Evolutionary conservation across 2,797 vertebrate genomes (phyloP).

Genomic region (Loris lydekkerianus): DNA sequence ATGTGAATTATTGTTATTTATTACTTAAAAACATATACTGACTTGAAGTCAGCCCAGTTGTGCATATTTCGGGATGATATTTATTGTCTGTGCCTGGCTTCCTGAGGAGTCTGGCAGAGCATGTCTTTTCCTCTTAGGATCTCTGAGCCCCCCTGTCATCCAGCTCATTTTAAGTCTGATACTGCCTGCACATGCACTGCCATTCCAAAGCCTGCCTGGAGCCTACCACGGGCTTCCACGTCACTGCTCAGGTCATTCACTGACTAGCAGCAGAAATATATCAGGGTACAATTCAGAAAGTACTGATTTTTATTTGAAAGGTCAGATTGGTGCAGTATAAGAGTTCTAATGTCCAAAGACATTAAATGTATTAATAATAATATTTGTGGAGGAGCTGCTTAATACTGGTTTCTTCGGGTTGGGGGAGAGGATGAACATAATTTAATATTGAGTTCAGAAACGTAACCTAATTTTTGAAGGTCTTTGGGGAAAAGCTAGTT

Average conservation of each 20-base stretch:
- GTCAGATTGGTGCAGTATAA: not conserved
- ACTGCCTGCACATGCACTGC: no score
- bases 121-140: not conserved
- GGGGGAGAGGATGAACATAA: not conserved
- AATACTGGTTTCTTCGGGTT: not conserved
- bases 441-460: not conserved
- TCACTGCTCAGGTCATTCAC: not conserved
- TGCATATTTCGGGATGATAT: not conserved
- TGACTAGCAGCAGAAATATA: not conserved
- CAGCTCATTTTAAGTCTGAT: not conserved
- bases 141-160: not conserved
- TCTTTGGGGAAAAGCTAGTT: not conserved
- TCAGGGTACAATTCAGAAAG: not conserved
- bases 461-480: not conserved
- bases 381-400: not conserved
- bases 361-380: not conserved
- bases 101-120: not conserved
- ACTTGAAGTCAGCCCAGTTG: not conserved
- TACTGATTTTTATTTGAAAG: not conserved
- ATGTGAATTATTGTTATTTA: not conserved
- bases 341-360: not conserved
- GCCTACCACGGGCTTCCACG: fast-evolving
- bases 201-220: not conserved
- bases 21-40: not conserved
- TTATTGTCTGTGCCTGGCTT: not conserved